A percentile compares a stretch with the other conserved stretches of the same genome.
Conservation (phyloP, 2,888 invertebrate species). For the Petrolisthes manimaculis region DNA sequence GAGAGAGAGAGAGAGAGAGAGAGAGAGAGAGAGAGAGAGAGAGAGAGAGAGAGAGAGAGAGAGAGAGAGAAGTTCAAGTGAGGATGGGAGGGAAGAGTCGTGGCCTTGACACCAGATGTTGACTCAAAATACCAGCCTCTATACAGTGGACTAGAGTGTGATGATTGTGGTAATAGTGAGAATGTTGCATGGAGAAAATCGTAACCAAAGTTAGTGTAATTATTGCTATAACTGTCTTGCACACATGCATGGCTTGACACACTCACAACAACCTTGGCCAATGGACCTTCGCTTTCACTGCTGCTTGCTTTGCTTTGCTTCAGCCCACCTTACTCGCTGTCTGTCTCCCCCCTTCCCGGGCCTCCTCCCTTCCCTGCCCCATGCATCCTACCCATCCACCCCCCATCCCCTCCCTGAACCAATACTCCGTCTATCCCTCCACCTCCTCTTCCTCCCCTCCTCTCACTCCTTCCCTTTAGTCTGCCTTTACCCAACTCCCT, state of each 20-base stretch:
- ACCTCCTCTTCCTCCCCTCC: slow-evolving; percentile 1
- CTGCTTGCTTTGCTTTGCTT: too few species aligned
- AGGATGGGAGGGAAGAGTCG: slow-evolving; percentile 12
- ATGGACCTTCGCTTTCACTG: slow-evolving; percentile 1
- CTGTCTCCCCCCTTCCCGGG: slow-evolving; percentile 10
- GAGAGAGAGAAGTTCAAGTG: neutral
- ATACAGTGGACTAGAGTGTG: neutral
- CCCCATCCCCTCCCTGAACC: slow-evolving; percentile 20
- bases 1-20: slow-evolving; percentile 10
- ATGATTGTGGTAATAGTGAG: neutral
- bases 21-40: slow-evolving; percentile 9
- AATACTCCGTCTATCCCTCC: slow-evolving; percentile 16
- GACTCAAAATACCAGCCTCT: slow-evolving; percentile 1
- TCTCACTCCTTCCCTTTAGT: neutral
- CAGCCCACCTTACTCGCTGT: neutral
- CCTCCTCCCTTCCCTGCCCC: neutral
- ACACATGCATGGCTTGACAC: too few species aligned
- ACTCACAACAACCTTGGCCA: too few species aligned
- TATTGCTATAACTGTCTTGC: too few species aligned
- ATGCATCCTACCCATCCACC: neutral
- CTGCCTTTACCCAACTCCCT: neutral
- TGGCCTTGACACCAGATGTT: slow-evolving; percentile 40
- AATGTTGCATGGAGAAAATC: too few species aligned
- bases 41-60: slow-evolving; percentile 4
- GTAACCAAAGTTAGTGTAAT: too few species aligned